phyloP scores from a whole-genome alignment of 2,113 vertebrate species.

The Procapra przewalskii region DNA sequence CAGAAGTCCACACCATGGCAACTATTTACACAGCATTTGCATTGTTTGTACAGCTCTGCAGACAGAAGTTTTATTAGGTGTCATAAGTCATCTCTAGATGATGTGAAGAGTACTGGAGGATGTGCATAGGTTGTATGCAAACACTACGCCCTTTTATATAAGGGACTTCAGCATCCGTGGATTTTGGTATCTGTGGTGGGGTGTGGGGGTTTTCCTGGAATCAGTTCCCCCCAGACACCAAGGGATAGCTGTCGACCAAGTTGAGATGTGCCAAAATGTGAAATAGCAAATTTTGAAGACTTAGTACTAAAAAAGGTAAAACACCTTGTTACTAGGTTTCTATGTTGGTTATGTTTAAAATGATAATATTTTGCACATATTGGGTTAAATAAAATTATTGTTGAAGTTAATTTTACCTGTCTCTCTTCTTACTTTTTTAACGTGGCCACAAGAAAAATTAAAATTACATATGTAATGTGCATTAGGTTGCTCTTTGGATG shows the following conservation, averaged over 20 bases:
- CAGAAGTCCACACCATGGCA: background rate
- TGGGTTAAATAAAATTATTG: background rate
- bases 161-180: background rate
- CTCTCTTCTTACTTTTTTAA: background rate
- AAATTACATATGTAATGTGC: background rate
- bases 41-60: background rate
- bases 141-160: background rate
- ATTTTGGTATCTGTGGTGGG: background rate
- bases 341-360: background rate
- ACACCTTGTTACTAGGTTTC: background rate
- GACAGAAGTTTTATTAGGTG: background rate
- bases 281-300: constrained; percentile 4
- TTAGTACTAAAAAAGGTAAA: background rate
- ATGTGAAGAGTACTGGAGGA: background rate
- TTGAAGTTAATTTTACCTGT: background rate
- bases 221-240: background rate
- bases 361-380: background rate
- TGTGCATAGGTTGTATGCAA: background rate
- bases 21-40: background rate
- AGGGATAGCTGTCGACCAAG: background rate
- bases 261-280: background rate
- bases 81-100: background rate
- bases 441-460: background rate
- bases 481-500: background rate
- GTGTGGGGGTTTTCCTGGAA: background rate